These are phyloP conservation scores for Parazoanthus atlanticus DNA, from an alignment of 92 coral and sea anemone species.

Conservation along the genomic window DNA sequence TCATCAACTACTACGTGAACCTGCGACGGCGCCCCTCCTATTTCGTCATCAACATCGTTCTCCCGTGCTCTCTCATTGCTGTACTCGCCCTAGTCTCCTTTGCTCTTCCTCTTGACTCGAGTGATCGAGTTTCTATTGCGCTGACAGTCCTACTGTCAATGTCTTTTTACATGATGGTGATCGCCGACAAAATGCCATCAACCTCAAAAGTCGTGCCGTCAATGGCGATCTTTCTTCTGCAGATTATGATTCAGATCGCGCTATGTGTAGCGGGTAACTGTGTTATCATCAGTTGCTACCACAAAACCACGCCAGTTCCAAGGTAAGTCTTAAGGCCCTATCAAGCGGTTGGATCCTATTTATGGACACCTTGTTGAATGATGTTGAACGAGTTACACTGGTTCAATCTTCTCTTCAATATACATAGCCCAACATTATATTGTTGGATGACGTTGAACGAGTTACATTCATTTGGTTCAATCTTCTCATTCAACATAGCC, in stretches of 20 bases:
- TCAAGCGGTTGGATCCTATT: no score
- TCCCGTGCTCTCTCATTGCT: conserved; percentile 52
- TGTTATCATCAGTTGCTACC: not conserved
- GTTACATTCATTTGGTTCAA: no score
- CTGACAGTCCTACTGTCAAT: conserved; percentile 46
- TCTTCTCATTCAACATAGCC: not conserved
- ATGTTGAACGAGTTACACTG: no score
- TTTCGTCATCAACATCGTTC: conserved; percentile 35
- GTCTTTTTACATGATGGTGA: conserved; percentile 56
- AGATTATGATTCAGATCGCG: conserved; percentile 36
- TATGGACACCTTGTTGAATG: no score
- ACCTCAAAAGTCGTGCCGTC: conserved; percentile 46
- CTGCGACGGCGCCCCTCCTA: conserved; percentile 38
- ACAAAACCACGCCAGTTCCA: conserved; percentile 3
- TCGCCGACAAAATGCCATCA: conserved; percentile 47
- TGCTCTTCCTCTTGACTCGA: conserved; percentile 42
- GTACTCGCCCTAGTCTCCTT: conserved; percentile 41
- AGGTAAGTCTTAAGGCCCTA: not conserved
- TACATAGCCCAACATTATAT: not conserved
- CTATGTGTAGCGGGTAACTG: conserved; percentile 39
- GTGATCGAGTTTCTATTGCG: conserved; percentile 52
- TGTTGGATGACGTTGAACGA: not conserved
- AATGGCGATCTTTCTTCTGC: conserved; percentile 42
- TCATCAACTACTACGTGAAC: conserved; percentile 6
- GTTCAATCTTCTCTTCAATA: not conserved